Base-by-base conservation (phyloP, 2,888 invertebrate species). In the Frankliniella fusca region DNA sequence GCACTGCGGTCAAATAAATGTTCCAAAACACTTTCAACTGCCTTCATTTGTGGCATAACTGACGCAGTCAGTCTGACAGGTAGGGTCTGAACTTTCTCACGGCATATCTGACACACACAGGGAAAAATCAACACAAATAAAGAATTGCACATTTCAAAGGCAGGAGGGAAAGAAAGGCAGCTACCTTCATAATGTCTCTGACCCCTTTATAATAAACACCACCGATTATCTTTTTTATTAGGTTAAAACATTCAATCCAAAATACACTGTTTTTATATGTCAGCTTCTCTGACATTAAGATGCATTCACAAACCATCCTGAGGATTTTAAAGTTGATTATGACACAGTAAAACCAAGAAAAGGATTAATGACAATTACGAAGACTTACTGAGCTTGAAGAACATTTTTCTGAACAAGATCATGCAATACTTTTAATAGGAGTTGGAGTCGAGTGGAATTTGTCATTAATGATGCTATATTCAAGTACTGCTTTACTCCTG, bases 181-280 rank as follows among this genome's bases (percentile, higher is more conserved):
- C 86, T 88, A 93, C 94, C 90, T 95, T 96, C 95, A 97, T 95
- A 83, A 97, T 94, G 90, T 96, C 96, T 85, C 96, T 89, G 0
- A 97, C 96, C 23, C 96, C 98, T 89, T 98, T 98, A 87, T 98
- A 98, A 88, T 98, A 97, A 1, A 98, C 97, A 83, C 95, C 94
- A 70, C 94, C 94, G 86, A 98, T 95, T 80, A 97, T 93, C 87
- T 93, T 93, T 85, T 94, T 91, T 82, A 98, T 93, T 8, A 98
- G 90, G 85, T 91, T 91, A 87, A 98, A 97, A 86, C 94, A 93
- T 88, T 95, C 94, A 81, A 95, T 93, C 97, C 98, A 98, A 88
- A 95, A 97, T 84, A 94, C 93, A 84, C 93, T 92, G 87, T 95
- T 93, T 84, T 93, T 92, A 87, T 94, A 94, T 8, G 91, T 90